These are phyloP conservation scores for Nyleta sp. DNA, from an alignment of 2,888 invertebrate species.

Conservation along the genomic window DNA sequence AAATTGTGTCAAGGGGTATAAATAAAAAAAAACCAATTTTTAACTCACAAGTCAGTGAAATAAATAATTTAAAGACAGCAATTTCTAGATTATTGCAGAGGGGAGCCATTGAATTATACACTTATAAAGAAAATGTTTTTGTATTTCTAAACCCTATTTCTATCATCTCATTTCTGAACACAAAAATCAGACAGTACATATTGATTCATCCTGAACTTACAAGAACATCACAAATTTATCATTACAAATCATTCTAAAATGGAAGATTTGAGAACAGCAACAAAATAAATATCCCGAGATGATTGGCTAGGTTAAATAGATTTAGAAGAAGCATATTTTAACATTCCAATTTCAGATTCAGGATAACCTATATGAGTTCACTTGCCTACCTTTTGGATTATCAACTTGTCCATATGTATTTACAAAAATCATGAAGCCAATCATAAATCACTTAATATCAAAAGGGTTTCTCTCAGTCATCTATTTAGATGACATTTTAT, in stretches of 20 bases:
- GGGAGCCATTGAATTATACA: no score
- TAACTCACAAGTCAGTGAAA: no score
- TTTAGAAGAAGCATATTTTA: conserved; percentile 59
- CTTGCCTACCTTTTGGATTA: conserved; percentile 62
- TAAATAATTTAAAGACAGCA: no score
- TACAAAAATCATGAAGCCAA: conserved; percentile 51
- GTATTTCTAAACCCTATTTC: no score
- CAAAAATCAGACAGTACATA: conserved; percentile 2
- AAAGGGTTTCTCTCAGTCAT: conserved; percentile 11
- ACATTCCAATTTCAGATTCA: conserved; percentile 54
- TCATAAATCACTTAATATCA: conserved; percentile 33
- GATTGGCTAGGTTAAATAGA: conserved; percentile 53
- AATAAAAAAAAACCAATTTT: no score
- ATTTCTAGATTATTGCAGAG: no score
- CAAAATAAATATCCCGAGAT: conserved; percentile 12
- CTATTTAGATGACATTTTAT: conserved; percentile 11
- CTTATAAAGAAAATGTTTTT: no score
- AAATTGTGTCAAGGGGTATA: no score
- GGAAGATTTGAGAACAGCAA: conserved; percentile 17
- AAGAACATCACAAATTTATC: not conserved
- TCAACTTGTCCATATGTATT: conserved; percentile 44
- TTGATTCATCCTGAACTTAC: not conserved
- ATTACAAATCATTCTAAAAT: conserved; percentile 4
- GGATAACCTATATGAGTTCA: conserved; percentile 53
- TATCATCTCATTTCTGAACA: no score